Percentiles rank a stretch among this genome's conserved stretches.
phyloP scores from a whole-genome alignment of 1,140 invertebrate genomes.

The Drosophila sucinea region DNA sequence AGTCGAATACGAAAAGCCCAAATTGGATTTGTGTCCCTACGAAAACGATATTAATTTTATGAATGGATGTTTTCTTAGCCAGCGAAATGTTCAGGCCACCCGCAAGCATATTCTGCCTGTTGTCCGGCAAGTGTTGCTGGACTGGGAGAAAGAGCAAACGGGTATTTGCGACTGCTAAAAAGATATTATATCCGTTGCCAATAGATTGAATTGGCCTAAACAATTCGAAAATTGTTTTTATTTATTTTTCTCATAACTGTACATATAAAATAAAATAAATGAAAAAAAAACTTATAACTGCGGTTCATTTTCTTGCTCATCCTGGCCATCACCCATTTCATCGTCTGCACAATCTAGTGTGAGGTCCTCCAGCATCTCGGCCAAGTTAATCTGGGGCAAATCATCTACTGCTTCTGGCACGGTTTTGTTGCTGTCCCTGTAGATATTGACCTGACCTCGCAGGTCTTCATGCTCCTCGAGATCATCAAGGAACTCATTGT shows the following conservation, averaged over 20 bases:
- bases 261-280: conserved; percentile 28
- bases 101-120: conserved; percentile 87
- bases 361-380: conserved; percentile 99
- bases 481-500: conserved; percentile 98
- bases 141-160: conserved; percentile 47
- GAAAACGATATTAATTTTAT: conserved; percentile 56
- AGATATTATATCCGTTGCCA: neutral
- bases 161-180: conserved; percentile 52
- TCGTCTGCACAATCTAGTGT: conserved; percentile 88
- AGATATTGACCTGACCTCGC: conserved; percentile 97
- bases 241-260: conserved; percentile 36
- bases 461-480: conserved; percentile 96
- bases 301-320: conserved; percentile 35
- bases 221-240: neutral
- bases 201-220: neutral
- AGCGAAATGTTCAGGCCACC: conserved; percentile 85
- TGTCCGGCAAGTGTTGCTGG: conserved; percentile 83
- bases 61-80: conserved; percentile 83
- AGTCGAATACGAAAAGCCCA: conserved; percentile 39
- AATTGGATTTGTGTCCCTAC: conserved; percentile 44
- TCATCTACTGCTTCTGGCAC: conserved; percentile 88
- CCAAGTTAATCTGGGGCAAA: conserved; percentile 93
- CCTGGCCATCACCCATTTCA: conserved; percentile 86
- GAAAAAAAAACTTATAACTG: conserved; percentile 45
- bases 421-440: conserved; percentile 89